These are phyloP conservation scores for Cochlearius cochlearius DNA, from an alignment of 2,113 vertebrate genomes.

Conservation along the genomic window DNA sequence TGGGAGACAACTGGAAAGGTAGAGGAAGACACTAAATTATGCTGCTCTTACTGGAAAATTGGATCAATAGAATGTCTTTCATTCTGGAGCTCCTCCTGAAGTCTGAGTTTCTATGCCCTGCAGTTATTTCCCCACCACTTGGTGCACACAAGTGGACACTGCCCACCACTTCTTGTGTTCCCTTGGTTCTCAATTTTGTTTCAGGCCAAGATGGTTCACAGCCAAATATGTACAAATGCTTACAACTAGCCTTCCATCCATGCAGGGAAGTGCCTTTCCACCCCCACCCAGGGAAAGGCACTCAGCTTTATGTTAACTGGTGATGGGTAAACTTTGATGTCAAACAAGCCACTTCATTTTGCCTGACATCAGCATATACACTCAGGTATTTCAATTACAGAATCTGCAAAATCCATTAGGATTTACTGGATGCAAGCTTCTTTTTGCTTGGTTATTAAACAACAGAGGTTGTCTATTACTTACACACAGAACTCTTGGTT, in stretches of 20 bases:
- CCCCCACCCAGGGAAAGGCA: neutral
- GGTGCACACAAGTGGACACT: neutral
- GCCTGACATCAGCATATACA: neutral
- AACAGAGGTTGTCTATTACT: neutral
- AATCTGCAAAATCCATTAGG: neutral
- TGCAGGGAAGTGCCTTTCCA: no score
- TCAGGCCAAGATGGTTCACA: neutral
- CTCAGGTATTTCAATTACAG: neutral
- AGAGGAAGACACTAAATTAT: neutral
- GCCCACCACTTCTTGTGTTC: neutral
- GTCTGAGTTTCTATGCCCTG: neutral
- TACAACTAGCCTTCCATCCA: neutral
- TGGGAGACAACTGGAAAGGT: neutral
- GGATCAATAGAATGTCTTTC: neutral
- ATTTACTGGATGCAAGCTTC: neutral
- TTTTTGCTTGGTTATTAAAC: neutral
- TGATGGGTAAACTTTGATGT: neutral
- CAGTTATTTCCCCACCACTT: neutral
- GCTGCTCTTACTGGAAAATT: neutral
- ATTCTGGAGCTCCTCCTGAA: neutral
- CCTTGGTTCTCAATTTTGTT: neutral
- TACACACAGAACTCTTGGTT: neutral
- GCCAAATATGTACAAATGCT: neutral
- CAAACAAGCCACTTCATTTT: neutral
- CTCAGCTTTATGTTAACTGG: neutral